Evolutionary conservation across 1,140 invertebrate genomes (phyloP), one percentile per base, ranked within the genome.

Genomic region (Bombus pascuorum): DNA sequence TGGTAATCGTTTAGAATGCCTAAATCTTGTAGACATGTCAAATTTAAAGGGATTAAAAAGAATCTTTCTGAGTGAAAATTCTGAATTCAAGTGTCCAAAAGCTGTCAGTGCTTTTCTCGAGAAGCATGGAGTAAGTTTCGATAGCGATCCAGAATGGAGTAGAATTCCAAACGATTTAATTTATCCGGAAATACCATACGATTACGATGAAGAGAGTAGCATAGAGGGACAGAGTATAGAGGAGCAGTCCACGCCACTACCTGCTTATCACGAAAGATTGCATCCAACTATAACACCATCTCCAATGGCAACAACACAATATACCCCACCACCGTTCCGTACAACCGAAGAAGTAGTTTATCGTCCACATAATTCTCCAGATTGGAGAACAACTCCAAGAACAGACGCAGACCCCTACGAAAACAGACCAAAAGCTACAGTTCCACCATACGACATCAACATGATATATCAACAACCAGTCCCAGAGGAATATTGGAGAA

Each of bases 11-110:
- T 77, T 95, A 4, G 77, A 92, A 65, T 95, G 95, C 18, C 37
- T 95, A 8, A 94, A 94, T n/a, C 59, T 94, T 0, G 87, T 89
- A 1, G 92, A 87, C 2, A 89, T 95, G 81, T 85, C 92, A 8
- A 74, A 89, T 0, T 42, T 95, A 8, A 44, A 34, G 5, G 87
- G 92, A n/a, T 87, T 95, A 9, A 92, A 92, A 47, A 79, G 93
- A n/a, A 90, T 95, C 0, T 94, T 93, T 42, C 15, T 95, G 9
- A 92, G 83, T 6, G 92, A 94, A 28, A 95, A 95, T 84, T 88
- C 93, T 0, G 85, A 93, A 0, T 95, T 95, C 66, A 92, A 92
- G 34, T 95, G 94, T 71, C 94, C 94, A 0, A 93, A 94, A 18
- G 94, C 93, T 0, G 70, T 95, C 0, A 87, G 86, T 3, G 83